Percentiles rank a stretch among this genome's conserved stretches.
phyloP scores from a whole-genome alignment of 2,888 invertebrate species.

The Invenusta paracnida region DNA sequence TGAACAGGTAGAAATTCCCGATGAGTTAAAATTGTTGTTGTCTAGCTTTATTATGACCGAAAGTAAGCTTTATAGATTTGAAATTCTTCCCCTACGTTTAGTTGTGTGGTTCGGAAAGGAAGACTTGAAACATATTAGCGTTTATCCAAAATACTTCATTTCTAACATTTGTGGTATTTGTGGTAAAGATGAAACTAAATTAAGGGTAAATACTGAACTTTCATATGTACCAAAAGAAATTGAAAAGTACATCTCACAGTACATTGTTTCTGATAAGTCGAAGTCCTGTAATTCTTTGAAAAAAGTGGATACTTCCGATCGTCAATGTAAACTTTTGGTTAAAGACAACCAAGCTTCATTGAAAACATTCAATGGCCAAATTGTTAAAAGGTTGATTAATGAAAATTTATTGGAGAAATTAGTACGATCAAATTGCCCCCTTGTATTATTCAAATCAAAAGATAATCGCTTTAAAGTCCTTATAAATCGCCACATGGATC shows the following conservation, averaged over 20 bases:
- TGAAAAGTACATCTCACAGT: background rate
- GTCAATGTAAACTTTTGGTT: background rate
- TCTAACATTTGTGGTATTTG: background rate
- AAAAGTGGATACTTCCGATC: background rate
- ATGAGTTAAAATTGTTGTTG: background rate
- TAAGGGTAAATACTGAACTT: background rate
- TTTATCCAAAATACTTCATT: background rate
- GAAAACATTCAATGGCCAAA: background rate
- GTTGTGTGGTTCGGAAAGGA: background rate
- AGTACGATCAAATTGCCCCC: background rate
- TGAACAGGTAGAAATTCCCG: background rate
- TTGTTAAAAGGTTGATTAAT: background rate
- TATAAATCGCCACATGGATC: background rate
- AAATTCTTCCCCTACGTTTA: background rate
- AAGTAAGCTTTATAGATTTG: background rate
- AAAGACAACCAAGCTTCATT: background rate
- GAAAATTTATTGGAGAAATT: background rate
- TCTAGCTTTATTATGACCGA: background rate
- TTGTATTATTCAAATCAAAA: background rate
- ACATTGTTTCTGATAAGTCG: background rate
- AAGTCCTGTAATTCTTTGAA: background rate
- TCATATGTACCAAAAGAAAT: background rate
- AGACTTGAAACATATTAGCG: conserved; percentile 12
- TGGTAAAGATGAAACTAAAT: background rate
- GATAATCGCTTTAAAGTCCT: background rate